These are phyloP conservation scores for Apodemia zela DNA, from an alignment of 2,888 invertebrate genomes.

Conservation along the genomic window DNA sequence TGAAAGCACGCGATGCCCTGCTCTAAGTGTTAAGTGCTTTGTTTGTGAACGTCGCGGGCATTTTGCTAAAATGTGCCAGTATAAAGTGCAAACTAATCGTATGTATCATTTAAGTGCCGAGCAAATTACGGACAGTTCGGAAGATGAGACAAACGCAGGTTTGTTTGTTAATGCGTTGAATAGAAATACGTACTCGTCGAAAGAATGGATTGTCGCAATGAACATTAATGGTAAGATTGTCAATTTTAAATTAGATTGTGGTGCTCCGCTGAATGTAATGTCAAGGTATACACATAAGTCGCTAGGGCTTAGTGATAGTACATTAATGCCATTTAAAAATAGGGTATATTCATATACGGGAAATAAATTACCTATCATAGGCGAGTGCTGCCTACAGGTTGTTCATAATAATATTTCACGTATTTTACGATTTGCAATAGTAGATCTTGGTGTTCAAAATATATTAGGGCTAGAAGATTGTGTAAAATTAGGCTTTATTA, in stretches of 20 bases:
- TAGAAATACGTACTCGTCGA: neutral
- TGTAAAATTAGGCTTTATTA: slow-evolving; percentile 19
- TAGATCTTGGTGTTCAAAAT: slow-evolving; percentile 22
- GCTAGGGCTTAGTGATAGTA: neutral
- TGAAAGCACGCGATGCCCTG: neutral
- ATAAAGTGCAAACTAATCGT: slow-evolving; percentile 6
- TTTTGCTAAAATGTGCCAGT: neutral
- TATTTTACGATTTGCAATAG: slow-evolving; percentile 14
- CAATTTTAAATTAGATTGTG: slow-evolving; percentile 25
- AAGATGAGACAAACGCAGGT: neutral
- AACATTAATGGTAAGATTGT: slow-evolving; percentile 15
- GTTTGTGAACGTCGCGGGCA: neutral
- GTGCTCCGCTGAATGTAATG: slow-evolving; percentile 22
- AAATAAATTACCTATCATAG: slow-evolving; percentile 19
- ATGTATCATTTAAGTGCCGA: neutral
- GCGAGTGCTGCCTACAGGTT: neutral
- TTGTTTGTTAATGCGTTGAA: neutral
- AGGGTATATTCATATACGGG: neutral
- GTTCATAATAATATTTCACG: slow-evolving; percentile 23
- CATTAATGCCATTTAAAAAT: neutral
- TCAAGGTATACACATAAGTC: neutral
- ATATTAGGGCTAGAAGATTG: slow-evolving; percentile 24
- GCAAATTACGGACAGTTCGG: neutral
- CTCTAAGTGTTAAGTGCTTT: neutral
- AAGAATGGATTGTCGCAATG: slow-evolving; percentile 25